A percentile compares a stretch with the other conserved stretches of the same genome.
Conservation (phyloP, 2,797 vertebrate genomes). For the Mormyrus proboscirostris region DNA sequence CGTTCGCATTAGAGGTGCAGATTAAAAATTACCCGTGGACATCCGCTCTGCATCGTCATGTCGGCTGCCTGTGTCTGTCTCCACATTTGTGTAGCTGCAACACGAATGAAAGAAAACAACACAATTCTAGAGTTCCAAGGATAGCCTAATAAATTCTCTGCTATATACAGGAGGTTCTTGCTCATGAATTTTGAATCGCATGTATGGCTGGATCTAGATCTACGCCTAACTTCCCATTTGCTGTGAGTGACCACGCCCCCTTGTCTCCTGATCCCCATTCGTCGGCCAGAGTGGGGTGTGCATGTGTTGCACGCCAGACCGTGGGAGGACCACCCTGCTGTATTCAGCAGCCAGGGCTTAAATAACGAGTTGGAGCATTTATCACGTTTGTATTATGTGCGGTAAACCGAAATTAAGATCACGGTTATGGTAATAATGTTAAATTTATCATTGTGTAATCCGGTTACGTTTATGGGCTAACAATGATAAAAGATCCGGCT, state of each 20-base stretch:
- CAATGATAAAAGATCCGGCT: conserved; percentile 54
- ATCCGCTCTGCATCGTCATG: conserved; percentile 10
- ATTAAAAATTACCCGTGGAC: conserved; percentile 66
- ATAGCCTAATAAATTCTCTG: background rate
- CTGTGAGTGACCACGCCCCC: background rate
- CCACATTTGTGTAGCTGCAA: background rate
- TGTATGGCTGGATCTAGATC: background rate
- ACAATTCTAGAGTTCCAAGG: background rate
- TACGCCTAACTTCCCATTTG: background rate
- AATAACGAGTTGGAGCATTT: conserved; percentile 1
- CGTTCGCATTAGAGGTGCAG: conserved; percentile 61
- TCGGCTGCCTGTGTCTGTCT: background rate
- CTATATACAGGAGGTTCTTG: background rate
- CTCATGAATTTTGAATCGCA: background rate
- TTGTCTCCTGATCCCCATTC: background rate
- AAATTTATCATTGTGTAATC: conserved; percentile 45
- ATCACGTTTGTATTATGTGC: background rate
- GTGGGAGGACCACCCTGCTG: background rate
- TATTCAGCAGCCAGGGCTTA: background rate
- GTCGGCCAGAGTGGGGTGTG: background rate
- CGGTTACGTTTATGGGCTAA: conserved; percentile 58
- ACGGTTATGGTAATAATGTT: conserved; percentile 26
- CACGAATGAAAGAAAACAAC: background rate
- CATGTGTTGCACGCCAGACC: background rate
- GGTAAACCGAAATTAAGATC: conserved; percentile 30